A percentile compares a stretch with the other conserved stretches of the same genome.
Evolutionary conservation across 2,797 vertebrate species (phyloP).

Genomic region (Lates japonicus): DNA sequence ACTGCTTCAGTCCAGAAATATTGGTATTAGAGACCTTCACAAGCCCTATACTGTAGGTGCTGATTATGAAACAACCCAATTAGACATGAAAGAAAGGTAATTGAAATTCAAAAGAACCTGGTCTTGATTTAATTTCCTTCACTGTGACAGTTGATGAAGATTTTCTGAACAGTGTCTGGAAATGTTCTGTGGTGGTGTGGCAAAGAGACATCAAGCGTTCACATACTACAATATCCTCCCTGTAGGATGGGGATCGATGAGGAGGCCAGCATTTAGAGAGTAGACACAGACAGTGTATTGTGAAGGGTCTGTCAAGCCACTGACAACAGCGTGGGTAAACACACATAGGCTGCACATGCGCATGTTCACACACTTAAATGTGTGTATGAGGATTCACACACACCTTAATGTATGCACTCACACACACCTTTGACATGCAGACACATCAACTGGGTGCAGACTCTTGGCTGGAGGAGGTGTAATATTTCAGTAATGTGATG

Average conservation of each 20-base stretch:
- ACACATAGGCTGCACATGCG: conserved; percentile 82
- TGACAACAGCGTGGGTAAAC: conserved; percentile 92
- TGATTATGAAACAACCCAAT: neutral
- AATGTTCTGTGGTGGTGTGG: conserved; percentile 30
- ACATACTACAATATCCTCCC: conserved; percentile 57
- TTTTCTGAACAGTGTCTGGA: conserved; percentile 23
- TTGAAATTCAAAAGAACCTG: neutral
- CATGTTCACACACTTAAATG: conserved; percentile 48
- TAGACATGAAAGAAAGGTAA: neutral
- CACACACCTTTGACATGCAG: conserved; percentile 88
- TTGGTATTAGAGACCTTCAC: neutral
- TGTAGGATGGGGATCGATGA: conserved; percentile 85
- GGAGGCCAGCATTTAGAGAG: conserved; percentile 85
- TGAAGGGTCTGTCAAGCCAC: conserved; percentile 89
- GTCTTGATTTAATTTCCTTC: conserved; percentile 11
- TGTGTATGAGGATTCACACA: conserved; percentile 20
- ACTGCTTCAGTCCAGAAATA: neutral
- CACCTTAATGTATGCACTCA: conserved; percentile 53
- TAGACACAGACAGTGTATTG: conserved; percentile 88
- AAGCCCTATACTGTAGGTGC: neutral
- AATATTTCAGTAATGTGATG: conserved; percentile 96
- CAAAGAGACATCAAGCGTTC: conserved; percentile 42
- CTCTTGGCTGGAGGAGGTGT: conserved; percentile 83
- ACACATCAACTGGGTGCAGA: conserved; percentile 76
- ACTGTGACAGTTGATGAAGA: neutral